Base-by-base conservation (phyloP, 1,140 invertebrate species). In the Drosophila sp. region DNA sequence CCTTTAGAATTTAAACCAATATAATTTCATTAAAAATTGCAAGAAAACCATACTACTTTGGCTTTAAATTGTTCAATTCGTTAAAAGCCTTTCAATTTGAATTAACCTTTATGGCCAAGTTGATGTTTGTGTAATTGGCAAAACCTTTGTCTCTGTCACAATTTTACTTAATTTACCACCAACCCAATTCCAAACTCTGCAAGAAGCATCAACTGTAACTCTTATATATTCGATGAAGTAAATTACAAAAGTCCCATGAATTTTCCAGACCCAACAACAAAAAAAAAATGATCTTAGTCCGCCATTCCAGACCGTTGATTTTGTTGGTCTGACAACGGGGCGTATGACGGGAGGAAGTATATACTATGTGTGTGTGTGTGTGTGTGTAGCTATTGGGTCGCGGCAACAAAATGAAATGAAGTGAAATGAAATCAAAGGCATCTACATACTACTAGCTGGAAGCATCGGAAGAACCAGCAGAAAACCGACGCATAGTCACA, bases 401-500 rank as follows among this genome's bases (percentile, higher is more conserved):
- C 76, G 70, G 66, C 84, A 80, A 66, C 80, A 72, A 78, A 89
- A 89, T 89, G 74, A 89, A 89, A 89, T 87, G 84, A 87, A 87
- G 73, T 87, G 84, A 89, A 89, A 89, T 89, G 61, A 83, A 89
- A 89, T 89, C 84, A 89, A 89, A 87, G 77, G 84, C 83, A 89
- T 89, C 76, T 50, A 50, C 25, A 8, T 50, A 27, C 44, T 27
- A 50, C 44, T 27, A 27, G 23, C 23, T 50, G 41, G 17, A 44
- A 44, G 17, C 41, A 44, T 17, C 40, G 5, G 40, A n/a, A 44
- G n/a, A n/a, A 44, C 4, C 75, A 72, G 73, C 40, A 68, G 70
- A 41, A 83, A 72, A 56, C 65, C 76, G 77, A 89, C 85, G 76
- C 84, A 83, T 69, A 67, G 80, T 47, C 70, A 61, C 72, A 67